Conservation (phyloP, 23 tunicate genomes). For the Halocynthia aurantium region DNA sequence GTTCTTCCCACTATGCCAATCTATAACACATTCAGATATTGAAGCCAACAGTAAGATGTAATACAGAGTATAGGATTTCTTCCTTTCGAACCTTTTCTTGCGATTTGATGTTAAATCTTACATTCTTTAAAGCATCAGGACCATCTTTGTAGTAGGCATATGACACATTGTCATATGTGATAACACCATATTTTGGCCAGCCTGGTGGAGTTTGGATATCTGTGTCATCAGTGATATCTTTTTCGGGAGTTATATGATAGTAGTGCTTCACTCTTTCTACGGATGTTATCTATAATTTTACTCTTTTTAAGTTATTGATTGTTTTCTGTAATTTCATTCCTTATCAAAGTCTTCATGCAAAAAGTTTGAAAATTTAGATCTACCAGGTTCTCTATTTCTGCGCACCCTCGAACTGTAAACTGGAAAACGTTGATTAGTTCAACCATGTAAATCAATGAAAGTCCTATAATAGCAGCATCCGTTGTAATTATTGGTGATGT, state of each 20-base stretch:
- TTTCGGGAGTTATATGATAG: slow-evolving; percentile 39
- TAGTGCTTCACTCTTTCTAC: slow-evolving; percentile 85
- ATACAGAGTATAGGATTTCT: too few species aligned
- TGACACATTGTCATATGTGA: slow-evolving; percentile 34
- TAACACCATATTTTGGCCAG: slow-evolving; percentile 56
- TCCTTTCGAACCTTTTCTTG: slow-evolving; percentile 40
- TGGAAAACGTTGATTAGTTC: slow-evolving; percentile 57
- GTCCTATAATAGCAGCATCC: slow-evolving; percentile 49
- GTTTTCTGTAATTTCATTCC: too few species aligned
- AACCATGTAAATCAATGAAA: slow-evolving; percentile 50
- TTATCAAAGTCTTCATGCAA: too few species aligned
- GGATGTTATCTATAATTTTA: slow-evolving; percentile 67
- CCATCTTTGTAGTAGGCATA: slow-evolving; percentile 66
- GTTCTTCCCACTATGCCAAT: too few species aligned
- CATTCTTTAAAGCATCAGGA: slow-evolving; percentile 37
- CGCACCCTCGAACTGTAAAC: slow-evolving; percentile 75
- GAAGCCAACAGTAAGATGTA: too few species aligned
- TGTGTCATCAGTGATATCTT: slow-evolving; percentile 1
- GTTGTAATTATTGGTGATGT: slow-evolving; percentile 5
- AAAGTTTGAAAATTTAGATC: neutral
- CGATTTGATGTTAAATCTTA: slow-evolving; percentile 25
- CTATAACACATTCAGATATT: too few species aligned
- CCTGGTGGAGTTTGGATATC: slow-evolving; percentile 8
- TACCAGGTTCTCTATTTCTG: slow-evolving; percentile 90
- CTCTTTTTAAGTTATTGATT: too few species aligned